A percentile compares a stretch with the other conserved stretches of the same genome.
phyloP scores from a whole-genome alignment of 2,113 vertebrate genomes.

The Sakesphorus luctuosus region DNA sequence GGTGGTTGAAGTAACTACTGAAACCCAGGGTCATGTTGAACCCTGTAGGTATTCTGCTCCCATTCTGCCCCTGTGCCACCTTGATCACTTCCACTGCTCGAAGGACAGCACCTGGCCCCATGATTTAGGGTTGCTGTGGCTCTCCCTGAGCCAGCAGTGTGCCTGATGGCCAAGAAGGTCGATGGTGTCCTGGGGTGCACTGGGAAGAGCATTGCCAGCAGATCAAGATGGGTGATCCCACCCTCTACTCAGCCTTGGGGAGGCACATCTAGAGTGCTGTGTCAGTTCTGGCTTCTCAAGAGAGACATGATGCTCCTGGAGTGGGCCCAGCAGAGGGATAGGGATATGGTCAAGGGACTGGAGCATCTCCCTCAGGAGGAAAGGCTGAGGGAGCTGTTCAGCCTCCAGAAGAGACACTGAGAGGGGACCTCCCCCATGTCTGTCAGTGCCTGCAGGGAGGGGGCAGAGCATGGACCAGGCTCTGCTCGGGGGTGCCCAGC shows the following conservation, averaged over 20 bases:
- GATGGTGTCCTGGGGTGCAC: rapidly evolving
- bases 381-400: neutral
- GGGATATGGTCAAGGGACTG: neutral
- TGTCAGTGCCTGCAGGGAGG: neutral
- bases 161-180: rapidly evolving
- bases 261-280: neutral
- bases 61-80: neutral
- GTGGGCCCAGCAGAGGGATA: rapidly evolving
- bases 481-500: neutral
- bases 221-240: neutral
- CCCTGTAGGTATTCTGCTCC: too few species aligned
- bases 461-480: neutral
- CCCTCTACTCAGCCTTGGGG: neutral
- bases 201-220: rapidly evolving
- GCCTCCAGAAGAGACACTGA: neutral
- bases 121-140: neutral
- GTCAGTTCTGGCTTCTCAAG: neutral
- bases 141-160: neutral
- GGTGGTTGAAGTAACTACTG: neutral
- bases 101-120: neutral
- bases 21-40: neutral
- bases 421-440: neutral
- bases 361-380: neutral
- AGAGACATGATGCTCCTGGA: neutral
- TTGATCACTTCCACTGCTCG: neutral